A percentile compares a stretch with the other conserved stretches of the same genome.
phyloP scores from a whole-genome alignment of 2,888 invertebrate species.

The Lordiphosa fenestrarum region DNA sequence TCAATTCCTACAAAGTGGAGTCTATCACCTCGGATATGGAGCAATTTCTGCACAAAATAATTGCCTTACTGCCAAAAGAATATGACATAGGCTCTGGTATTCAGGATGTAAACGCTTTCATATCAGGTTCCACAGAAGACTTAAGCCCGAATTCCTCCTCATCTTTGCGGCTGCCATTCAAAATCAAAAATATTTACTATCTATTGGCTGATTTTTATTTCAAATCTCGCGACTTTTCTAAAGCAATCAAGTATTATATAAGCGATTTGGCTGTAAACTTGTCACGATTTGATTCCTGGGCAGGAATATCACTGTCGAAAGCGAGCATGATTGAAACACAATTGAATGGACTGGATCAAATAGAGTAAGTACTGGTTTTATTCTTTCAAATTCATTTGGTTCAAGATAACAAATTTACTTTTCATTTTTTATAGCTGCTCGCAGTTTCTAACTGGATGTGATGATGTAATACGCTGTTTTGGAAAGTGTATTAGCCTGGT shows the following conservation, averaged over 20 bases:
- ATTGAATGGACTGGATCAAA: constrained; percentile 86
- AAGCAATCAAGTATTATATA: constrained; percentile 90
- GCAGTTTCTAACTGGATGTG: not conserved
- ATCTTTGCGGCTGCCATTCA: constrained; percentile 81
- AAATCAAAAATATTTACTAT: constrained; percentile 90
- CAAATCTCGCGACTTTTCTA: constrained; percentile 89
- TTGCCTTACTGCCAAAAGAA: constrained; percentile 85
- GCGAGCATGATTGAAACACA: constrained; percentile 89
- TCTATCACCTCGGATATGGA: constrained; percentile 93
- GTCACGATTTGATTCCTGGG: constrained; percentile 94
- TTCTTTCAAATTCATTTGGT: no score
- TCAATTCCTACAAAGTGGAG: constrained; percentile 87
- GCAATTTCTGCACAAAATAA: constrained; percentile 86
- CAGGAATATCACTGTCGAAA: constrained; percentile 91
- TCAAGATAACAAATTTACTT: no score
- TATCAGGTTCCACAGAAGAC: constrained; percentile 83
- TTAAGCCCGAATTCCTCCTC: constrained; percentile 80
- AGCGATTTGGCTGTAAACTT: constrained; percentile 91
- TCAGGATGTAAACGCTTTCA: constrained; percentile 85
- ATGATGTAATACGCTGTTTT: constrained; percentile 3
- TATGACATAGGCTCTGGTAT: constrained; percentile 85
- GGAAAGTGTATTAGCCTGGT: constrained; percentile 63
- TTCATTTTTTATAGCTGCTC: not conserved
- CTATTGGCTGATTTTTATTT: constrained; percentile 96
- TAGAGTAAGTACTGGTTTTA: constrained; percentile 3